Evolutionary conservation across 92 coral and sea anemone genomes (phyloP).

Genomic region (Parazoanthus atlanticus): DNA sequence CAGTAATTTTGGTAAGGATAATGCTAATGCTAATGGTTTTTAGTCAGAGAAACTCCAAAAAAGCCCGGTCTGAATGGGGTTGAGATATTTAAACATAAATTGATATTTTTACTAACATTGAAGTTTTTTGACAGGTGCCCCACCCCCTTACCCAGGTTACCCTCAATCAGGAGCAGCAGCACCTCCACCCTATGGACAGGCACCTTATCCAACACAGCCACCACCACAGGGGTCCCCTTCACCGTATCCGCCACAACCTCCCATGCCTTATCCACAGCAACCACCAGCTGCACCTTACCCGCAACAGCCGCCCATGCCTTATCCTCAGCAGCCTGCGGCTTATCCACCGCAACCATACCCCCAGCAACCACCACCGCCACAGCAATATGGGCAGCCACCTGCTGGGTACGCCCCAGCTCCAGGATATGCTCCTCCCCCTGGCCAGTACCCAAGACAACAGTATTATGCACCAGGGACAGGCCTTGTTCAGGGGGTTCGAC

Average conservation of each 20-base stretch:
- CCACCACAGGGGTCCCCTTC: conserved; percentile 27
- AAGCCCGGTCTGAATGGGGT: no score
- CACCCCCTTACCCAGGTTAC: conserved; percentile 23
- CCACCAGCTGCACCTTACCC: conserved; percentile 52
- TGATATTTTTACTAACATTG: conserved; percentile 1
- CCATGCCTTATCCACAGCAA: conserved; percentile 66
- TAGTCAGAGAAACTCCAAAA: no score
- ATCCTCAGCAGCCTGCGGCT: conserved; percentile 55
- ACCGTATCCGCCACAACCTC: conserved; percentile 62
- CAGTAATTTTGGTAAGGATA: no score
- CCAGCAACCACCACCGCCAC: conserved; percentile 65
- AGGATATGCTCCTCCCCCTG: conserved; percentile 73
- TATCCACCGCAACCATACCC: conserved; percentile 70
- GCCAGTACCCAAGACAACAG: conserved; percentile 73
- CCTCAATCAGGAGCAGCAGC: background rate
- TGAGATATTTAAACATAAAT: no score
- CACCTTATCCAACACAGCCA: conserved; percentile 24
- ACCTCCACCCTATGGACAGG: conserved; percentile 33
- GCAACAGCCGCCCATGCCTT: conserved; percentile 57
- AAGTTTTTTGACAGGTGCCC: conserved; percentile 18
- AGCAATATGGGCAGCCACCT: conserved; percentile 29
- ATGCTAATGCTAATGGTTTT: no score
- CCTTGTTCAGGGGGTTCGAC: conserved; percentile 68
- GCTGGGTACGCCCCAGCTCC: conserved; percentile 45
- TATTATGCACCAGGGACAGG: conserved; percentile 66